phyloP scores from a whole-genome alignment of 2,113 vertebrate genomes.

The Xiphorhynchus elegans region DNA sequence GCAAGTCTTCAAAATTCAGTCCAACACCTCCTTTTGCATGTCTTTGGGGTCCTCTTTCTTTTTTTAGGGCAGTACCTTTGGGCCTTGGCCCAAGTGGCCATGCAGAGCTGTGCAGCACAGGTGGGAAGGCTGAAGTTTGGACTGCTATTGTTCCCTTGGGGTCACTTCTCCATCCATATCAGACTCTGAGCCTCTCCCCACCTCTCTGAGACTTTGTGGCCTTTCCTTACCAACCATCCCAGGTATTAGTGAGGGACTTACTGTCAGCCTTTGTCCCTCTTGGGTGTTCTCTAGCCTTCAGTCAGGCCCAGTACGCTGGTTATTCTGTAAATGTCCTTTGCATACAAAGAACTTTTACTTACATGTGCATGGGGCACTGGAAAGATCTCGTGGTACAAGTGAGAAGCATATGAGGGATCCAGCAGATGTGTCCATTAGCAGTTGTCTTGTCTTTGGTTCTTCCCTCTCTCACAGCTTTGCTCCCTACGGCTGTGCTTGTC shows the following conservation, averaged over 20 bases:
- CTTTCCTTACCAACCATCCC: not conserved
- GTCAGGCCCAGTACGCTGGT: not conserved
- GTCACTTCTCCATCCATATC: not conserved
- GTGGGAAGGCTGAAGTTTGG: not conserved
- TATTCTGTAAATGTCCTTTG: not conserved
- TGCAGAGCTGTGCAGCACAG: not conserved
- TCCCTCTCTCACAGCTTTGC: not conserved
- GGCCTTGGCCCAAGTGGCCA: not conserved
- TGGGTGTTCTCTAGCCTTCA: not conserved
- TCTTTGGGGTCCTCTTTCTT: not conserved
- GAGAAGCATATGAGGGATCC: not conserved
- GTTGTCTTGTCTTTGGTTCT: not conserved
- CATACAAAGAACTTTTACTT: not conserved
- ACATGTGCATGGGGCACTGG: not conserved
- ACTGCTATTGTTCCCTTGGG: not conserved
- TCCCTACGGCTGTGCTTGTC: not conserved
- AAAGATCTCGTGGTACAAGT: not conserved
- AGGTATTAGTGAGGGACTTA: not conserved
- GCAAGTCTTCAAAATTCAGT: not conserved
- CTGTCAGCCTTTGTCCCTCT: not conserved
- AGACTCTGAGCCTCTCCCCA: not conserved
- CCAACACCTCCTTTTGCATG: not conserved
- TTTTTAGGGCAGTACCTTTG: not conserved
- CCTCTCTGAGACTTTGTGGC: not conserved
- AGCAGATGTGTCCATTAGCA: not conserved